Conservation (phyloP, 2,113 vertebrate genomes). For the Synchiropus splendidus region DNA sequence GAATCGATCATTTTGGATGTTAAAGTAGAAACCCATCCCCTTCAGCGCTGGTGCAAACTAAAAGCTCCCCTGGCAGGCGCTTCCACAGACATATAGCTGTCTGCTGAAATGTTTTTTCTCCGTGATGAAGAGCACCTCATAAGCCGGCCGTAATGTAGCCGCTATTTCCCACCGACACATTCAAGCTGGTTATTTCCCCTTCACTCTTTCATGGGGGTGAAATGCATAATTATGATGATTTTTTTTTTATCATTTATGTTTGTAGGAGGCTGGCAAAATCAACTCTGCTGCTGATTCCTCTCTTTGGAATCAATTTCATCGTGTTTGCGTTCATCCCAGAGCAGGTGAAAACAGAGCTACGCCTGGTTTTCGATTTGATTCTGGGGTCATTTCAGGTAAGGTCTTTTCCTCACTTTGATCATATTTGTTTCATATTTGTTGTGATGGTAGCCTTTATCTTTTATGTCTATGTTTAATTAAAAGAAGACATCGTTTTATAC, state of each 20-base stretch:
- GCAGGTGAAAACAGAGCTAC: slow-evolving; percentile 75
- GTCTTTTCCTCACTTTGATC: background rate
- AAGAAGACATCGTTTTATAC: no score
- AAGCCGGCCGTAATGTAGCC: slow-evolving; percentile 24
- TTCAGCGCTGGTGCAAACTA: no score
- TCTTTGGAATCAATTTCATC: slow-evolving; percentile 92
- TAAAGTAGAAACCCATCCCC: no score
- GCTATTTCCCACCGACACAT: slow-evolving; percentile 27
- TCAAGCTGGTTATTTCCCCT: slow-evolving; percentile 13
- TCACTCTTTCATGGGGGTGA: slow-evolving; percentile 18
- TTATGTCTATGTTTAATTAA: no score
- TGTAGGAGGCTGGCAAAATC: slow-evolving; percentile 91
- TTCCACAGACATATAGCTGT: slow-evolving; percentile 13
- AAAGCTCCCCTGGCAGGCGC: slow-evolving; percentile 2
- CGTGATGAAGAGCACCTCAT: slow-evolving; percentile 30
- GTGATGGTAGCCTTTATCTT: no score
- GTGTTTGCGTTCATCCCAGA: slow-evolving; percentile 92
- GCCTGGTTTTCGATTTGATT: slow-evolving; percentile 83
- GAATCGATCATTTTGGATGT: no score
- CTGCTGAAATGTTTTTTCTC: slow-evolving; percentile 20
- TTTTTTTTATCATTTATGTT: slow-evolving; percentile 18
- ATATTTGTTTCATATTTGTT: no score
- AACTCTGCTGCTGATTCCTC: slow-evolving; percentile 91
- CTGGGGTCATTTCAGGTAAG: slow-evolving; percentile 92
- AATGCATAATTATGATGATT: slow-evolving; percentile 28